Percentiles rank a stretch among this genome's conserved stretches.
Conservation (phyloP, 2,797 vertebrate genomes). For the Falco cherrug region DNA sequence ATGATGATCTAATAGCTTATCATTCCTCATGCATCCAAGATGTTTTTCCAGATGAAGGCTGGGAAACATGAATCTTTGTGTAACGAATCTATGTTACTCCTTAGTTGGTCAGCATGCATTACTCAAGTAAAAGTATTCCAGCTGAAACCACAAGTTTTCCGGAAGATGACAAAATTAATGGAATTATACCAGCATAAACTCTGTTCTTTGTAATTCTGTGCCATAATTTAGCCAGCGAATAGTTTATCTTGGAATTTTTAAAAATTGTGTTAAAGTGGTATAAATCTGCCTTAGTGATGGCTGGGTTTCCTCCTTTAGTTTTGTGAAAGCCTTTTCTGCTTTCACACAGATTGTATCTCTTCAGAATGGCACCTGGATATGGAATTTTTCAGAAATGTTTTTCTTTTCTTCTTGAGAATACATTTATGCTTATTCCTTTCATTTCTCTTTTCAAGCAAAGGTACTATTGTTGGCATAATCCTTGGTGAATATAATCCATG, state of each 20-base stretch:
- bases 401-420: not conserved
- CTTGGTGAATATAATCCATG: not conserved
- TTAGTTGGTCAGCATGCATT: constrained; percentile 31
- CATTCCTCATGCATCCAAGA: constrained; percentile 52
- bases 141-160: constrained; percentile 57
- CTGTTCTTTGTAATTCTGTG: constrained; percentile 17
- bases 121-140: constrained; percentile 45
- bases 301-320: constrained; percentile 29
- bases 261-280: constrained; percentile 14
- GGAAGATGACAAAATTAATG: constrained; percentile 59
- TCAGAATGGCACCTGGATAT: not conserved
- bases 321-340: not conserved
- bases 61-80: constrained; percentile 54
- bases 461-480: not conserved
- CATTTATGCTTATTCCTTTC: not conserved
- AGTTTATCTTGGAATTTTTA: constrained; percentile 53
- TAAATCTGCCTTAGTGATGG: constrained; percentile 45
- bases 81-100: constrained; percentile 35
- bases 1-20: constrained; percentile 59
- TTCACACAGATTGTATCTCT: not conserved
- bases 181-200: constrained; percentile 48
- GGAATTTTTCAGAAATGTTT: not conserved
- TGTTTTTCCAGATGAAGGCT: constrained; percentile 64
- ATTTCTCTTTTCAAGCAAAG: not conserved
- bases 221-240: constrained; percentile 16